Evolutionary conservation across 2,888 invertebrate species (phyloP).

Genomic region (Drosophila stalkeri): DNA sequence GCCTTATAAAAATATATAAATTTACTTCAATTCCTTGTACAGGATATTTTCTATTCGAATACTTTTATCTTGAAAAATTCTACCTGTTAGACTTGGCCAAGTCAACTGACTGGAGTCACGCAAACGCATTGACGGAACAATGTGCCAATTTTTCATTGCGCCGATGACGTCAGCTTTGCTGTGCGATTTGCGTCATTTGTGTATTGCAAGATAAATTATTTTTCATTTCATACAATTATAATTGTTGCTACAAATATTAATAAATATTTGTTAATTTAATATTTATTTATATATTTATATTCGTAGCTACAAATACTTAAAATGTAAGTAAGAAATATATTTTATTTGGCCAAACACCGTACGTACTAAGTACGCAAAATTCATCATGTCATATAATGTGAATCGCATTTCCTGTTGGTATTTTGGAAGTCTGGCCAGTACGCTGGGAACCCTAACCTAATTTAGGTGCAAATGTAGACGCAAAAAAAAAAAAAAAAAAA

Average conservation of each 20-base stretch:
- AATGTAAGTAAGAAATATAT: background rate
- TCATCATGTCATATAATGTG: conserved; percentile 30
- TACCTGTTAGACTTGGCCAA: background rate
- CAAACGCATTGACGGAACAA: conserved; percentile 12
- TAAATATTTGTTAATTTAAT: background rate
- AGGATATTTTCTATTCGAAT: background rate
- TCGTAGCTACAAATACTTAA: background rate
- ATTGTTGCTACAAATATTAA: background rate
- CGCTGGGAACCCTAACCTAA: no score
- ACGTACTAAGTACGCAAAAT: background rate
- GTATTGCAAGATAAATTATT: conserved; percentile 8
- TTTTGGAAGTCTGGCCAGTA: conserved; percentile 97
- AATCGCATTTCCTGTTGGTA: conserved; percentile 90
- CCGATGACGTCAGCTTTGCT: conserved; percentile 34
- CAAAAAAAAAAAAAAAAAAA: no score
- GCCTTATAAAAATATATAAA: no score
- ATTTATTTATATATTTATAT: background rate
- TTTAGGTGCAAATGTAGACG: no score
- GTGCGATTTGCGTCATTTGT: conserved; percentile 40
- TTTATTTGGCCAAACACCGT: background rate
- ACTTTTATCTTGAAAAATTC: background rate
- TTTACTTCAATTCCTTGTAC: background rate
- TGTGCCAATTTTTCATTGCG: conserved; percentile 12
- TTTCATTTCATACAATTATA: background rate
- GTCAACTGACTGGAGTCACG: conserved; percentile 29